Base-by-base conservation (phyloP, 2,888 invertebrate species). In the Synergus umbraculus region DNA sequence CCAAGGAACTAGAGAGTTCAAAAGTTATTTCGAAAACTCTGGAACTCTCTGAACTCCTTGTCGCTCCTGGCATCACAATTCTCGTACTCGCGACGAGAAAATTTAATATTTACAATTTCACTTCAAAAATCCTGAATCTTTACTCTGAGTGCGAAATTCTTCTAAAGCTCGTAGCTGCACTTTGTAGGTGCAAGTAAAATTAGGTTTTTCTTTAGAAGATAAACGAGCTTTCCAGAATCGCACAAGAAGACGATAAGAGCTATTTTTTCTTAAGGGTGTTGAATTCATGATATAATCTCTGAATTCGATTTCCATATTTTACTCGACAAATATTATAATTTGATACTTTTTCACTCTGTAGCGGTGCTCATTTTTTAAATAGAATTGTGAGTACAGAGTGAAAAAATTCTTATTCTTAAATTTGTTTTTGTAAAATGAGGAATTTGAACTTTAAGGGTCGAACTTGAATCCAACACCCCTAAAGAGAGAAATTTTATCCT, bases 61-160 rank as follows among this genome's bases (percentile, higher is more conserved):
- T 37, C n/a, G 1, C 49, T 49, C 49, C n/a, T 73, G 29, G 12
- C 73, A 54, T 54, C 73, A 73, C 73, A 41, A 54, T 54, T n/a
- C 73, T 73, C 73, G 54, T 41, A 37, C 54, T 63, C 76, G 37
- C 44, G 29, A 65, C 65, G 54, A 76, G 49, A 77, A 54, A 79
- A 49, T 63, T 77, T n/a, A 37, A 67, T 67, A 69, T 73, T 77
- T 73, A 79, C 63, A 76, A 66, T 76, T 79, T 76, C 49, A 49
- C 78, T 66, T 76, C 46, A 65, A 81, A 85, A 87, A 87, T 88
- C 88, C 87, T 87, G 88, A 88, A 88, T 87, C 81, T 86, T 89
- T 85, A 87, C 86, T 86, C 83, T 81, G 63, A 63, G 13, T 63
- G 60, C 22, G 7, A 10, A 46, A 10, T 46, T 63, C 60, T 76